phyloP scores from a whole-genome alignment of 2,888 invertebrate genomes.

The Cheilosia impressa region DNA sequence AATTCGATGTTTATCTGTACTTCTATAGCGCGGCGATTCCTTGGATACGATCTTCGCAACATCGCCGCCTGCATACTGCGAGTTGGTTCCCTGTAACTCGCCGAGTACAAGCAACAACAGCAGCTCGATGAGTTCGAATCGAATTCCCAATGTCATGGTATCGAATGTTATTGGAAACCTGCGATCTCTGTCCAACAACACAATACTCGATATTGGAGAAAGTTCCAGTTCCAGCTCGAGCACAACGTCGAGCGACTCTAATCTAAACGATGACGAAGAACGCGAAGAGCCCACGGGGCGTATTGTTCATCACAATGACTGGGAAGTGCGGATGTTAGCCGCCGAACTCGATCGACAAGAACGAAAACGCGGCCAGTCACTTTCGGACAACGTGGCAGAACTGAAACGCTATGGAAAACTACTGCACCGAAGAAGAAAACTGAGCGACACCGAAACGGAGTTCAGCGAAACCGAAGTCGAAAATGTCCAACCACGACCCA shows the following conservation, averaged over 20 bases:
- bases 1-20: neutral
- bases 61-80: constrained; percentile 84
- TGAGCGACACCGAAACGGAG: constrained; percentile 83
- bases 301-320: constrained; percentile 85
- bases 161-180: constrained; percentile 83
- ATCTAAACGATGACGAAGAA: constrained; percentile 80
- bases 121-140: constrained; percentile 46
- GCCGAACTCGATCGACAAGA: constrained; percentile 88
- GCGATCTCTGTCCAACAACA: constrained; percentile 82
- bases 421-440: constrained; percentile 80
- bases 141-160: constrained; percentile 77
- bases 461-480: constrained; percentile 81
- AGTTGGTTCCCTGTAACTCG: constrained; percentile 78
- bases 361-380: constrained; percentile 80
- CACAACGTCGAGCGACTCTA: constrained; percentile 80
- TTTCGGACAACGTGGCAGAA: constrained; percentile 80
- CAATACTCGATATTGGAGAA: constrained; percentile 82
- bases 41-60: constrained; percentile 88
- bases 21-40: constrained; percentile 87
- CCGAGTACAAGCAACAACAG: constrained; percentile 77
- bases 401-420: constrained; percentile 78
- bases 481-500: constrained; percentile 78
- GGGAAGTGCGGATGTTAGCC: constrained; percentile 92
- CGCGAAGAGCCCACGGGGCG: constrained; percentile 76
- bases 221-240: constrained; percentile 81